phyloP scores from a whole-genome alignment of 1,140 invertebrate species.

The Cotesia vestalis region DNA sequence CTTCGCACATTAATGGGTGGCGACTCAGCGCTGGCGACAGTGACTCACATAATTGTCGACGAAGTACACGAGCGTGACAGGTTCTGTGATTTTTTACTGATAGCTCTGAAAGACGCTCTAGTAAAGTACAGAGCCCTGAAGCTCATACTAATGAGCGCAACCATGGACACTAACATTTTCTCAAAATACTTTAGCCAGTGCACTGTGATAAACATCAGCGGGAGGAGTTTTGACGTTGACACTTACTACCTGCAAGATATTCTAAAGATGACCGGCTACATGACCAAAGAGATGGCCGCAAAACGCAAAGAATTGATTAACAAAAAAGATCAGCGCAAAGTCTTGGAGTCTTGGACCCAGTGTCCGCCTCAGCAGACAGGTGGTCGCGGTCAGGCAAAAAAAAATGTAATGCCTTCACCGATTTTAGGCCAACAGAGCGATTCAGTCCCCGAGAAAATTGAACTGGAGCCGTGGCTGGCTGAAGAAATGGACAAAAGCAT shows the following conservation, averaged over 20 bases:
- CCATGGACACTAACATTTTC: conserved; percentile 84
- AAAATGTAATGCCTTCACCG: conserved; percentile 49
- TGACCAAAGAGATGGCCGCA: conserved; percentile 71
- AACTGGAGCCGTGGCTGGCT: conserved; percentile 67
- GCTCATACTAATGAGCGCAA: conserved; percentile 95
- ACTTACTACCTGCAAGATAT: conserved; percentile 86
- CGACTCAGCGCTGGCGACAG: conserved; percentile 71
- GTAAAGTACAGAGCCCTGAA: conserved; percentile 77
- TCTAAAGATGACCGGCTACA: conserved; percentile 76
- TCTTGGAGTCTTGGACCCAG: conserved; percentile 66
- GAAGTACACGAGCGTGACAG: conserved; percentile 95
- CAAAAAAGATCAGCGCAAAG: conserved; percentile 64
- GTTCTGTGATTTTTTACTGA: conserved; percentile 91
- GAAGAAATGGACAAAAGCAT: conserved; percentile 72
- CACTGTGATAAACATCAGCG: conserved; percentile 82
- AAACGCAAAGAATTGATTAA: conserved; percentile 62
- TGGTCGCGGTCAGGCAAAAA: conserved; percentile 33
- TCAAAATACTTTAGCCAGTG: conserved; percentile 84
- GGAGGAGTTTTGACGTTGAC: conserved; percentile 80
- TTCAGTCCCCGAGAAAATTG: conserved; percentile 62
- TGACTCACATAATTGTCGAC: conserved; percentile 91
- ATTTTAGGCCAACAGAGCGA: conserved; percentile 58
- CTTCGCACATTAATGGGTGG: conserved; percentile 85
- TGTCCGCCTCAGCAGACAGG: conserved; percentile 43
- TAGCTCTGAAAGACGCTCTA: conserved; percentile 82